Conservation (phyloP, 2,888 invertebrate genomes). For the Aproaerema taeniolella region DNA sequence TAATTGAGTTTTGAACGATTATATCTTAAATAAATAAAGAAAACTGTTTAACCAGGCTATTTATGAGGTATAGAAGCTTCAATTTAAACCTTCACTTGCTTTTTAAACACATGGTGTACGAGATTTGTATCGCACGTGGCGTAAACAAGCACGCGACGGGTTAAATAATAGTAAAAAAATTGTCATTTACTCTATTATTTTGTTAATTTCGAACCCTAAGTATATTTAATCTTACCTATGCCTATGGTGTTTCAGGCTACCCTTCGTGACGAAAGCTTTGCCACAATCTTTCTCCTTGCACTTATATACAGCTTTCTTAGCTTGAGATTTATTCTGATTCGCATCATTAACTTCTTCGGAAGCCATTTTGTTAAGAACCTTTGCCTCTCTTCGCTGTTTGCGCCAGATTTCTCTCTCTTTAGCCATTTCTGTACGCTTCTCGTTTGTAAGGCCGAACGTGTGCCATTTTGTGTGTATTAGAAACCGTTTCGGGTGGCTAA, state of each 20-base stretch:
- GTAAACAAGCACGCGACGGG: no score
- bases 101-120: no score
- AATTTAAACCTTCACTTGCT: no score
- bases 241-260: constrained; percentile 55
- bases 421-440: constrained; percentile 37
- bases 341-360: constrained; percentile 25
- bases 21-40: no score
- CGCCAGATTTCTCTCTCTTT: constrained; percentile 34
- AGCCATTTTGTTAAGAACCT: constrained; percentile 26
- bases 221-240: constrained; percentile 47
- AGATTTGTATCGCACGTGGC: no score
- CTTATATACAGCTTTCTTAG: constrained; percentile 31
- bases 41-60: no score
- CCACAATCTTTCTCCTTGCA: constrained; percentile 57
- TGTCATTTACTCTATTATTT: no score
- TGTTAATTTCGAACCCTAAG: no score
- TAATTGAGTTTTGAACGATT: no score
- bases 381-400: constrained; percentile 33
- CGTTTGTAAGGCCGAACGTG: constrained; percentile 47
- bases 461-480: constrained; percentile 68
- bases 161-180: no score
- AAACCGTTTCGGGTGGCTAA: constrained; percentile 56
- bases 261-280: constrained; percentile 43
- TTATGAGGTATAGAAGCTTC: no score
- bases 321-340: no score